Evolutionary conservation across 2,888 invertebrate species (phyloP), one percentile per base, ranked within the genome.

Genomic region (Oscheius sp.): DNA sequence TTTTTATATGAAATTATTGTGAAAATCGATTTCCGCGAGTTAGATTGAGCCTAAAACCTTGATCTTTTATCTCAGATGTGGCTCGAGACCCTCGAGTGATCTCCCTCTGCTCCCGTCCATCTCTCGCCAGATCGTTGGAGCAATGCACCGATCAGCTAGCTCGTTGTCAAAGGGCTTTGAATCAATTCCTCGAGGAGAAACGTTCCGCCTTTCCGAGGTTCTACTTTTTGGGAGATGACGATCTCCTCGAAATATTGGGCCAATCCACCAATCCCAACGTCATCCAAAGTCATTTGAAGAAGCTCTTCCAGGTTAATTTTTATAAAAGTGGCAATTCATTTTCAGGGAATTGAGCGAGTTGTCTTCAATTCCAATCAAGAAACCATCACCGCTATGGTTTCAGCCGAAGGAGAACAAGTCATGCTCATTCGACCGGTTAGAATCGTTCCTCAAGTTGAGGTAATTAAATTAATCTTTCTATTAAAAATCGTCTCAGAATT

Each of bases 211-310:
- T 98, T 88, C 96, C 98, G 6, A 90, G 98, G 70, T 93, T 99
- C 82, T 95, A 96, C 87, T 98, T 98, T 87, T 90, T 99, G 74
- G 96, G 96, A 71, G 97, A 99, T 86, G 98, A 98, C 85, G 98
- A 99, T 88, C 90, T 98, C 65, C 89, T 98, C 69, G 97, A 98
- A 89, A 91, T 98, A 72, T 90, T 99, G 12, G 96, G 96, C 0
- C 95, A 96, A 88, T 92, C 94, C 0, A 92, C 93, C 0, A 94
- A 94, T 81, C 93, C 93, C 71, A 90, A 91, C 55, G 92, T 96
- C 2, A 93, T 98, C 87, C 95, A 96, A 87, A 78, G 80, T 0
- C 97, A 99, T 87, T 90, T 98, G 77, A 95, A 95, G 87, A 98
- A 98, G 88, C 89, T 98, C 20, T 98, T 96, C 88, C 94, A 95